Evolutionary conservation across 2,797 vertebrate species (phyloP).

Genomic region (Hylomyscus alleni): DNA sequence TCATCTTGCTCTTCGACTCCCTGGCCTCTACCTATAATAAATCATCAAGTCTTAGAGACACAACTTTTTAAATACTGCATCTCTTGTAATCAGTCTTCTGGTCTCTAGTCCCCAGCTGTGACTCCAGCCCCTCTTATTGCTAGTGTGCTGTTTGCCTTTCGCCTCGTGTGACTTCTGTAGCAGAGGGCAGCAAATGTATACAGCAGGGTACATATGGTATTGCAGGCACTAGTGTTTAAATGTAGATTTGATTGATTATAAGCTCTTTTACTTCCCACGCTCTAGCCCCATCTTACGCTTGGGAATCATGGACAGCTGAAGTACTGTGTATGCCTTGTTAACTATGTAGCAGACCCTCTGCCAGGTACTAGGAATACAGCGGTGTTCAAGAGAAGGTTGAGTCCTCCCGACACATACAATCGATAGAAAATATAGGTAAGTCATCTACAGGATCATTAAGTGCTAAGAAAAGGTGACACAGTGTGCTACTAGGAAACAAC

Average conservation of each 20-base stretch:
- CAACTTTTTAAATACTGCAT: constrained; percentile 55
- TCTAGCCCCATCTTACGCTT: background rate
- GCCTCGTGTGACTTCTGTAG: background rate
- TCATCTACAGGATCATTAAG: background rate
- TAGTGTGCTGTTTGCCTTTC: background rate
- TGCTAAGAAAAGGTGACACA: background rate
- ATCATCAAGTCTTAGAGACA: constrained; percentile 68
- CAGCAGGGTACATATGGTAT: background rate
- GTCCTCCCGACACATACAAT: background rate
- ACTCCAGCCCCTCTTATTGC: constrained; percentile 27
- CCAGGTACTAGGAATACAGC: background rate
- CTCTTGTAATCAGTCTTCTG: constrained; percentile 63
- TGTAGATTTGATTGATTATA: background rate
- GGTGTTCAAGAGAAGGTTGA: background rate
- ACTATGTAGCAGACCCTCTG: background rate
- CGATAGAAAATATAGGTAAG: background rate
- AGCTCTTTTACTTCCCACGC: background rate
- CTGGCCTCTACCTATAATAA: constrained; percentile 62
- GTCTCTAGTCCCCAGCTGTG: background rate
- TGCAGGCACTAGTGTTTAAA: background rate
- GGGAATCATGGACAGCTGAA: background rate
- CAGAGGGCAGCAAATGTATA: background rate
- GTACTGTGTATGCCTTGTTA: background rate
- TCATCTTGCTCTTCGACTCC: constrained; percentile 46
- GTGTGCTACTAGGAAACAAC: background rate